Percentiles rank a stretch among this genome's conserved stretches.
Conservation (phyloP, 2,888 invertebrate genomes). For the Autographa gamma region DNA sequence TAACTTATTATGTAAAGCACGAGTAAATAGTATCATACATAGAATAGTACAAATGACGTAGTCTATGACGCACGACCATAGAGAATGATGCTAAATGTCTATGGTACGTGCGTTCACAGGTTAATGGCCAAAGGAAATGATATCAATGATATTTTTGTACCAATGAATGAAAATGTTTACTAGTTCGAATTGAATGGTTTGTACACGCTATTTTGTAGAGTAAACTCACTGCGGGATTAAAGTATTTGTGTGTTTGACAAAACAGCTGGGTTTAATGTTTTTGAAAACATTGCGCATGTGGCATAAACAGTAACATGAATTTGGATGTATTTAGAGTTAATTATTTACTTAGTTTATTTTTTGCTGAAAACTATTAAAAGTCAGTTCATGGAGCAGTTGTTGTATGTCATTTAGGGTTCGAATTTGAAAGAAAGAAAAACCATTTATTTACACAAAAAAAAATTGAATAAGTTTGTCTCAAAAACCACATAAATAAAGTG, state of each 20-base stretch:
- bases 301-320: too few species aligned
- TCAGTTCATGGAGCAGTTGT: too few species aligned
- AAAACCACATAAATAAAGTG: too few species aligned
- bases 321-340: too few species aligned
- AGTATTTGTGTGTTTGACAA: neutral
- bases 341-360: too few species aligned
- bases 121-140: constrained; percentile 25
- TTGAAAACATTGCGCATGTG: too few species aligned
- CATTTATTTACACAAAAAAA: too few species aligned
- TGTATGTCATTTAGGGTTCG: too few species aligned
- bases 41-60: constrained; percentile 45
- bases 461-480: too few species aligned
- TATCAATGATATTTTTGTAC: neutral
- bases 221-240: neutral
- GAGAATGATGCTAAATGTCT: neutral
- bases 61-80: constrained; percentile 43
- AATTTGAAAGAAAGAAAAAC: too few species aligned
- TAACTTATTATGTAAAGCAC: too few species aligned
- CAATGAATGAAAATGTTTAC: constrained; percentile 20
- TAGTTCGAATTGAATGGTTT: neutral
- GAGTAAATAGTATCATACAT: constrained; percentile 10
- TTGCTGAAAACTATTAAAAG: too few species aligned
- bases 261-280: neutral
- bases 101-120: constrained; percentile 9
- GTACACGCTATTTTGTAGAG: neutral